Conservation (phyloP, 2,888 invertebrate genomes). For the Cryptophagus acutangulus region DNA sequence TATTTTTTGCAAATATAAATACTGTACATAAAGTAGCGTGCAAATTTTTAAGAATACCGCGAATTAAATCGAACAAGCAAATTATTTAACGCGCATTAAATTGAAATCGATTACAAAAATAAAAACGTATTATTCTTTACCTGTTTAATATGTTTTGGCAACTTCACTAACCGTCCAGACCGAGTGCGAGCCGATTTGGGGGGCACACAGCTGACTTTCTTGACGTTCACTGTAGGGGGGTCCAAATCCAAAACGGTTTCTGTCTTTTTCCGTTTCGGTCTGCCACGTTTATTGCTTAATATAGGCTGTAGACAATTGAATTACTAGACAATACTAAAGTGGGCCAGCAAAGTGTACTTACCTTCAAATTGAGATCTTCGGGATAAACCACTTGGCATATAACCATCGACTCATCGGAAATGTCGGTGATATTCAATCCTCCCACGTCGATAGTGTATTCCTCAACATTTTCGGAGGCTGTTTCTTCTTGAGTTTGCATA, state of each 20-base stretch:
- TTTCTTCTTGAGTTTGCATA: no score
- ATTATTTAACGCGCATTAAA: no score
- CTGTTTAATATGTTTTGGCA: constrained; percentile 40
- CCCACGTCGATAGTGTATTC: no score
- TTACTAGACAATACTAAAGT: constrained; percentile 4
- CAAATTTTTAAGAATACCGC: no score
- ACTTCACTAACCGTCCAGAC: constrained; percentile 41
- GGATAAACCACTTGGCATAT: constrained; percentile 41
- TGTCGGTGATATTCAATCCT: no score
- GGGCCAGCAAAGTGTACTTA: constrained; percentile 17
- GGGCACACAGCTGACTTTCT: constrained; percentile 9
- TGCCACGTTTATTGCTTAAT: constrained; percentile 32
- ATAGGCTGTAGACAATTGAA: constrained; percentile 24
- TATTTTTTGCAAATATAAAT: constrained; percentile 8
- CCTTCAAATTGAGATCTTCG: constrained; percentile 39
- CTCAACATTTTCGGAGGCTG: no score
- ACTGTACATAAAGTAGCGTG: constrained; percentile 13
- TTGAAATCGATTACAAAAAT: constrained; percentile 3
- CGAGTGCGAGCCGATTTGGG: constrained; percentile 36
- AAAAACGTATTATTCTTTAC: constrained; percentile 18
- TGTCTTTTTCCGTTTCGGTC: constrained; percentile 34
- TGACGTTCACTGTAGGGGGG: constrained; percentile 11
- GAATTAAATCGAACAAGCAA: no score
- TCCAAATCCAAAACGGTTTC: constrained; percentile 10
- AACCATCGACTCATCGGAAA: no score